Evolutionary conservation across 1,140 invertebrate species (phyloP).

Genomic region (Tribolium castaneum): DNA sequence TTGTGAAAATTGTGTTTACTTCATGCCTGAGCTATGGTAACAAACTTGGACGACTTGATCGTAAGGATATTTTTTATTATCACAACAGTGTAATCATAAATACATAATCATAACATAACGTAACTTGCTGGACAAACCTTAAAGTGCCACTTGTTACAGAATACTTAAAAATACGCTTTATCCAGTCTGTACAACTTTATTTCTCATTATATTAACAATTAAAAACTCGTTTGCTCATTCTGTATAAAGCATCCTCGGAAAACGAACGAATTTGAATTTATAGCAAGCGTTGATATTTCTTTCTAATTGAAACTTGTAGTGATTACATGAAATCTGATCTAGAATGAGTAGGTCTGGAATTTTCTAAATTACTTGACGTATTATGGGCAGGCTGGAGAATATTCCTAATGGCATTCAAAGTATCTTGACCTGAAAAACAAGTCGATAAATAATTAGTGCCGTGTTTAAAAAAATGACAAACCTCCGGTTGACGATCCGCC

Average conservation of each 20-base stretch:
- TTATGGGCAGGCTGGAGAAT: conserved; percentile 20
- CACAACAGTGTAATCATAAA: conserved; percentile 40
- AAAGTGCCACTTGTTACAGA: conserved; percentile 7
- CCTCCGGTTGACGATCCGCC: conserved; percentile 34
- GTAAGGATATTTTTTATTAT: conserved; percentile 24
- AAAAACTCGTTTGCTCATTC: conserved; percentile 9
- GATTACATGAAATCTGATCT: conserved; percentile 41
- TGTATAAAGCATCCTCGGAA: conserved; percentile 2
- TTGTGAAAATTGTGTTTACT: conserved; percentile 16
- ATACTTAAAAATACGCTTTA: conserved; percentile 7
- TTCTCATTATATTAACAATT: conserved; percentile 23
- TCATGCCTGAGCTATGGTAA: not conserved
- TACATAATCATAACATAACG: conserved; percentile 12
- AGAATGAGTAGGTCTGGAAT: conserved; percentile 36
- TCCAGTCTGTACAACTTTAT: conserved; percentile 31
- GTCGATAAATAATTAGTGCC: not conserved
- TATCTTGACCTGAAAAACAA: conserved; percentile 9
- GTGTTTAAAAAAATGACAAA: not conserved
- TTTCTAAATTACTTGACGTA: conserved; percentile 38
- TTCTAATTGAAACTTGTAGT: conserved; percentile 14
- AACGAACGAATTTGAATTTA: conserved; percentile 36
- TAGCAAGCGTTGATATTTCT: conserved; percentile 35
- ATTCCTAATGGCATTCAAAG: not conserved
- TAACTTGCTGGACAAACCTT: conserved; percentile 4
- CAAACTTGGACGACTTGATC: not conserved